These are phyloP conservation scores for Oscheius sp. DNA, from an alignment of 2,888 invertebrate genomes.

Conservation along the genomic window DNA sequence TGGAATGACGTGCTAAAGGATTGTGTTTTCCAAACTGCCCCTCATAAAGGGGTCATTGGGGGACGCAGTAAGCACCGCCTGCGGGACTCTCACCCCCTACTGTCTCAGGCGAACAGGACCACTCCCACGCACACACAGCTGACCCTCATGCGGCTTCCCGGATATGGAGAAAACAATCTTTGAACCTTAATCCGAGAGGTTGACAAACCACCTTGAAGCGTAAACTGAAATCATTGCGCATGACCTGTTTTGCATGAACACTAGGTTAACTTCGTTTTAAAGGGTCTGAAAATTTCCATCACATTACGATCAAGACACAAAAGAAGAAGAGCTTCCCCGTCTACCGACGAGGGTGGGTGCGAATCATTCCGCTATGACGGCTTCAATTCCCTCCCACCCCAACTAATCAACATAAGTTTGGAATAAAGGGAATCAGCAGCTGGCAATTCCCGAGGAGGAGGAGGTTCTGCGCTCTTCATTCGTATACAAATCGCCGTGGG, in stretches of 20 bases:
- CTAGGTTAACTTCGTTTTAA: too few relatives aligned
- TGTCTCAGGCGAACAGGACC: neutral
- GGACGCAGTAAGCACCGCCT: slow-evolving; percentile 34
- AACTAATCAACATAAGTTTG: slow-evolving; percentile 10
- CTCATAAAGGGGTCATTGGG: slow-evolving; percentile 37
- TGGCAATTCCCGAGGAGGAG: neutral
- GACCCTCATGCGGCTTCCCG: neutral
- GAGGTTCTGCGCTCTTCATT: neutral
- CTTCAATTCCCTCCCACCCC: neutral
- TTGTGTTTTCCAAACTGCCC: slow-evolving; percentile 30
- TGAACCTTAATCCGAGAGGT: too few relatives aligned
- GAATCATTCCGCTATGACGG: neutral
- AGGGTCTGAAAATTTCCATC: too few relatives aligned
- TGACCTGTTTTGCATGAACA: too few relatives aligned
- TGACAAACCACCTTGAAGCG: too few relatives aligned
- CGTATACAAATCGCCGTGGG: slow-evolving; percentile 26
- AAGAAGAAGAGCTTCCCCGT: too few relatives aligned
- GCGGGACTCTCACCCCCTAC: slow-evolving; percentile 26
- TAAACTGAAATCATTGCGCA: too few relatives aligned
- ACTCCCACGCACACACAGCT: neutral
- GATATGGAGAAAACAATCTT: neutral
- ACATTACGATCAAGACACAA: too few relatives aligned
- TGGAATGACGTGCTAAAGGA: slow-evolving; percentile 28
- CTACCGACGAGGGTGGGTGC: too few relatives aligned
- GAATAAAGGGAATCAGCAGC: slow-evolving; percentile 7